Evolutionary conservation across 2,888 invertebrate species (phyloP), one percentile per base, ranked within the genome.

Genomic region (Aspidiotus rigidus): DNA sequence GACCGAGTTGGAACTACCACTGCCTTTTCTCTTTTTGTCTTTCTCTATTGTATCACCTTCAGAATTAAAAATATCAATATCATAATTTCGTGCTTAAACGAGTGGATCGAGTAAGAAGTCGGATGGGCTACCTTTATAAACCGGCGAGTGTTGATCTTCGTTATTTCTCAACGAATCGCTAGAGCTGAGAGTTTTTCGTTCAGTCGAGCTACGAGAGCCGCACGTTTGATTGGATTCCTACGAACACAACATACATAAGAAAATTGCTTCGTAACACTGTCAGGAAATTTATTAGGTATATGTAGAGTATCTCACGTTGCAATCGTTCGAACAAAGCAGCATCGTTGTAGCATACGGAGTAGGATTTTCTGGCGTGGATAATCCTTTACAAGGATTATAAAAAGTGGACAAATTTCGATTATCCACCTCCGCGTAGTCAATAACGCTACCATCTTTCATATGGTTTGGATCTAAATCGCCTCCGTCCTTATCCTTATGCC

Each of bases 271-370:
- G 2, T n/a, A 49, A 6, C 6, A 13, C 49, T 49, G 1, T 49
- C 10, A 49, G n/a, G 6, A 13, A 49, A 49, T 28, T 49, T 2
- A 49, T 49, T n/a, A 2, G 49, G 49, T 6, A 62, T 40, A 13
- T 13, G 42, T 41, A n/a, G n/a, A n/a, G n/a, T n/a, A 69, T 72
- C 72, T 73, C 56, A 73, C 71, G 60, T 72, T 67, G 66, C 72
- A 71, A 49, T 72, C 64, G 60, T 72, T 64, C 59, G 66, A 17
- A 15, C 78, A 77, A 79, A 87, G 81, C 54, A 88, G 80, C 79
- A 88, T 88, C 70, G 88, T 88, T 0, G 89, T 88, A 7, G 89
- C 89, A 74, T 89, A 89, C 2, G 89, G 86, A 71, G 85, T 85
- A 3, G 85, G 85, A 77, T 84, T 84, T 73, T 84, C 84, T 10